Conservation (phyloP, 2,888 invertebrate species). For the Cecidostiba fungosa region DNA sequence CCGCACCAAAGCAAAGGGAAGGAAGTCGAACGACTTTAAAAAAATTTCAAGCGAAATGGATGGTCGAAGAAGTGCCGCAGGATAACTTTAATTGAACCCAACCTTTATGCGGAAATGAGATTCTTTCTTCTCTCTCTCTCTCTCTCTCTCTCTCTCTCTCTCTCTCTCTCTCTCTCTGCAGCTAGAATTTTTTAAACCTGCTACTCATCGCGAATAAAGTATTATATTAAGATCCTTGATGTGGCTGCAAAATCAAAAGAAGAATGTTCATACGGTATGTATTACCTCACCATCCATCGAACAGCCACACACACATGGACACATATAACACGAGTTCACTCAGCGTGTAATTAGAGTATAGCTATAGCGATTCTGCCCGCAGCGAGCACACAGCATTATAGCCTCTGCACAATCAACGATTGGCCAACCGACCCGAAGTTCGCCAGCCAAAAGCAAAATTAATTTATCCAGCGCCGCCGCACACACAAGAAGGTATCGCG, state of each 20-base stretch:
- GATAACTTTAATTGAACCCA: slow-evolving; percentile 38
- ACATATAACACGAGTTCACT: no score
- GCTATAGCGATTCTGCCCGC: not conserved
- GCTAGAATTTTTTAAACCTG: no score
- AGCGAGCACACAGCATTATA: not conserved
- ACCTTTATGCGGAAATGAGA: slow-evolving; percentile 24
- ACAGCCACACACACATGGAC: no score
- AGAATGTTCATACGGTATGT: no score
- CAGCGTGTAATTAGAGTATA: not conserved
- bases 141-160: no score
- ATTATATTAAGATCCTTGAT: no score
- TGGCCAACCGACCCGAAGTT: not conserved
- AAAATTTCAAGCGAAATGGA: slow-evolving; percentile 17
- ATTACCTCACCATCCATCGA: no score
- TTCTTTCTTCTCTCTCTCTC: not conserved
- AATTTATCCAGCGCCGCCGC: slow-evolving; percentile 8
- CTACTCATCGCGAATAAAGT: no score
- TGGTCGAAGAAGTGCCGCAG: not conserved
- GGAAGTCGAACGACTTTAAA: not conserved
- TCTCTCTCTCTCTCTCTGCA: no score
- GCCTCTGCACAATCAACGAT: not conserved
- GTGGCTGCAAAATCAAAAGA: no score
- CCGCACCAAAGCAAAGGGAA: not conserved
- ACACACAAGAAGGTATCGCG: not conserved
- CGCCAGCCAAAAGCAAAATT: slow-evolving; percentile 11